phyloP scores from a whole-genome alignment of 92 coral and sea anemone species.

The Porites lobata region DNA sequence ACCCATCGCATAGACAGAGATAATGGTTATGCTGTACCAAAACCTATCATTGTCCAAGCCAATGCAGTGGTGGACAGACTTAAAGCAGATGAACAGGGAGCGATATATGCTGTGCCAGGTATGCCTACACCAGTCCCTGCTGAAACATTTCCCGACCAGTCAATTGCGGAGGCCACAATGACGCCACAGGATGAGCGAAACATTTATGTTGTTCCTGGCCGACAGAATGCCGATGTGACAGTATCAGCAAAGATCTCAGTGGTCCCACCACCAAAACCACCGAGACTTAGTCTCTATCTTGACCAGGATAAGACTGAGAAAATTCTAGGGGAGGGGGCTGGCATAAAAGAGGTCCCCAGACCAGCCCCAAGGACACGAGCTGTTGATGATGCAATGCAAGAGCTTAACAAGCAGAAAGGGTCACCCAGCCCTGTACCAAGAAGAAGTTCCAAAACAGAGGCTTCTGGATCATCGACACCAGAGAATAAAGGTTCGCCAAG shows the following conservation, averaged over 20 bases:
- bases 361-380: slow-evolving; percentile 35
- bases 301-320: slow-evolving; percentile 14
- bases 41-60: slow-evolving; percentile 21
- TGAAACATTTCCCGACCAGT: slow-evolving; percentile 7
- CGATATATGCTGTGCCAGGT: slow-evolving; percentile 62
- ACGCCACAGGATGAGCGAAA: not conserved
- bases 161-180: not conserved
- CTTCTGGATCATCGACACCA: not conserved
- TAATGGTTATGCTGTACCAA: slow-evolving; percentile 46
- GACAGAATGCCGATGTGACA: not conserved
- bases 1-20: not conserved
- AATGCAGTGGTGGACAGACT: slow-evolving; percentile 23
- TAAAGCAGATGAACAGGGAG: slow-evolving; percentile 14
- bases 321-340: not conserved
- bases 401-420: not conserved
- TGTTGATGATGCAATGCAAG: not conserved
- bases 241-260: slow-evolving; percentile 2
- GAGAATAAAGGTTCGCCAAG: not conserved
- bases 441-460: slow-evolving; percentile 19
- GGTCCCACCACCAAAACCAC: slow-evolving; percentile 74
- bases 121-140: slow-evolving; percentile 34
- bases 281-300: slow-evolving; percentile 45
- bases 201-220: slow-evolving; percentile 14
- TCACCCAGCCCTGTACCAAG: slow-evolving; percentile 49
- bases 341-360: slow-evolving; percentile 15